Conservation (phyloP, 2,888 invertebrate species). For the Cryptus viduatorius region DNA sequence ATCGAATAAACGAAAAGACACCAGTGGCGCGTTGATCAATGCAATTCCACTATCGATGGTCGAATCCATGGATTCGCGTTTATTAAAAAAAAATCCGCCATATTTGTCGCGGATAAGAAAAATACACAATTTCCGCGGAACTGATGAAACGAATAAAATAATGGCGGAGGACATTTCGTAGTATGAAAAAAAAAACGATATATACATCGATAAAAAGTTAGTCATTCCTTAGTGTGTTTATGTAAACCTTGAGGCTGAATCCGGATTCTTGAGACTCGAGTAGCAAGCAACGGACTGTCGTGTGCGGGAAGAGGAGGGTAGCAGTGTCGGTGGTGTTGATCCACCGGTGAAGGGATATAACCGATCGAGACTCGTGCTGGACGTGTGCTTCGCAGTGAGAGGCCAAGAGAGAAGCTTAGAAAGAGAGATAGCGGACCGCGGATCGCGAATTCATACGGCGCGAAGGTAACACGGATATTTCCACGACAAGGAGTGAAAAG, state of each 20-base stretch:
- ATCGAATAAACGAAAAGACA: background rate
- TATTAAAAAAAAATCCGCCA: no score
- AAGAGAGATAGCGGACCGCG: slow-evolving; percentile 53
- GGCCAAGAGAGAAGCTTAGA: slow-evolving; percentile 44
- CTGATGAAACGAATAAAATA: no score
- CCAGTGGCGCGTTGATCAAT: background rate
- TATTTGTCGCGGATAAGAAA: no score
- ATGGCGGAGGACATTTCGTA: background rate
- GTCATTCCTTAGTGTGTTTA: slow-evolving; percentile 78
- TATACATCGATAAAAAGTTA: slow-evolving; percentile 29
- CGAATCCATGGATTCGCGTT: background rate
- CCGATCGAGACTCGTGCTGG: slow-evolving; percentile 50
- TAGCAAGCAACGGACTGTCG: slow-evolving; percentile 30
- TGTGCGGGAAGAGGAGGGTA: slow-evolving; percentile 39
- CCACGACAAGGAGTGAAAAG: slow-evolving; percentile 15
- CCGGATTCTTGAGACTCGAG: slow-evolving; percentile 80
- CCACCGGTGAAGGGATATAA: slow-evolving; percentile 62
- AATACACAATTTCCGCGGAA: no score
- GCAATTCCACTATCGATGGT: background rate
- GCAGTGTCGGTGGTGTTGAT: slow-evolving; percentile 45
- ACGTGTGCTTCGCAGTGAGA: background rate
- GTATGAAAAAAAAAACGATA: slow-evolving; percentile 48
- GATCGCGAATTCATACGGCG: slow-evolving; percentile 55
- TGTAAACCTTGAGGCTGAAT: slow-evolving; percentile 84
- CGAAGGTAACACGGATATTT: no score